Percentiles rank a stretch among this genome's conserved stretches.
Evolutionary conservation across 2,797 vertebrate species (phyloP).

Genomic region (Arrhamphus sclerolepis): DNA sequence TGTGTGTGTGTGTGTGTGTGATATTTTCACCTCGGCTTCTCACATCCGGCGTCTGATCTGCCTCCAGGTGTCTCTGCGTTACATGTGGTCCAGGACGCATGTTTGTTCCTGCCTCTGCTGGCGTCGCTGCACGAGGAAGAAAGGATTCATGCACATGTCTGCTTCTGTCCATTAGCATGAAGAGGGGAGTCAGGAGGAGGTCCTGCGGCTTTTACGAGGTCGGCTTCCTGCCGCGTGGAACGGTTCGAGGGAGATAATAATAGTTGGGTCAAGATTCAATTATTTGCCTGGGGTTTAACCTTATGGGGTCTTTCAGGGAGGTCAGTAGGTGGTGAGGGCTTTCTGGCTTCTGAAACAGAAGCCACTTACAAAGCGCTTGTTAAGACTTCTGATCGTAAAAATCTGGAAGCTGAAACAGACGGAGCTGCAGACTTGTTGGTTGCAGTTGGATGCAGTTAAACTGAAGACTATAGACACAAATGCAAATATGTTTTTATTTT

Average conservation of each 20-base stretch:
- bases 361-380: slow-evolving; percentile 53
- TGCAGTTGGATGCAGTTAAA: neutral
- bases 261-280: slow-evolving; percentile 75
- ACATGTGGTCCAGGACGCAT: slow-evolving; percentile 15
- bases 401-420: slow-evolving; percentile 20
- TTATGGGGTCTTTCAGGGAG: slow-evolving; percentile 65
- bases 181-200: slow-evolving; percentile 18
- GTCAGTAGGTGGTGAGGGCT: slow-evolving; percentile 48
- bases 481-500: neutral
- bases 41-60: slow-evolving; percentile 23
- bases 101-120: slow-evolving; percentile 10
- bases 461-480: neutral
- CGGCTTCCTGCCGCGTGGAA: slow-evolving; percentile 59
- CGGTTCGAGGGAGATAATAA: slow-evolving; percentile 66
- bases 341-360: slow-evolving; percentile 65
- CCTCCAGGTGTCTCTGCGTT: slow-evolving; percentile 2
- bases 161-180: slow-evolving; percentile 34
- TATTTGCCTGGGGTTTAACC: slow-evolving; percentile 78
- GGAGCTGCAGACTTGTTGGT: slow-evolving; percentile 10
- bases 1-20: slow-evolving; percentile 11
- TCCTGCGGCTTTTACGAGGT: slow-evolving; percentile 64
- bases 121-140: slow-evolving; percentile 15
- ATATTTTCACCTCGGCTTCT: slow-evolving; percentile 41
- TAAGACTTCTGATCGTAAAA: slow-evolving; percentile 42
- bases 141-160: slow-evolving; percentile 33